These are phyloP conservation scores for Saguinus imperator DNA, from an alignment of 2,113 vertebrate genomes.

Conservation along the genomic window DNA sequence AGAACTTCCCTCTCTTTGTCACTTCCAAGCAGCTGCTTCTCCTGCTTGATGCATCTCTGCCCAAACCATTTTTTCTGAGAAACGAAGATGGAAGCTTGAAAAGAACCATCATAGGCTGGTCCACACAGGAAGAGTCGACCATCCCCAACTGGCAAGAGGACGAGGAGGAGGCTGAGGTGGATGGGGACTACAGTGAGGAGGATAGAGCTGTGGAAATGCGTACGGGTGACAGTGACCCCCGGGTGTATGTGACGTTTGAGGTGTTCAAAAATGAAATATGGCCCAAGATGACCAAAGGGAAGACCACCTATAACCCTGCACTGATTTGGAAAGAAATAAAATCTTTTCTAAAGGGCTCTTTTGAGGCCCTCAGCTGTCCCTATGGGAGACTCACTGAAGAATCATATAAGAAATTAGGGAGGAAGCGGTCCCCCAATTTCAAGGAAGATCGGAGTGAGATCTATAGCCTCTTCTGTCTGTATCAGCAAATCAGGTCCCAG, in stretches of 20 bases:
- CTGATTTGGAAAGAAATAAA: constrained; percentile 91
- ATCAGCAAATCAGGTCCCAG: constrained; percentile 86
- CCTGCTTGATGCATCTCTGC: constrained; percentile 87
- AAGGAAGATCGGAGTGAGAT: constrained; percentile 88
- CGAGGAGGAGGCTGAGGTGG: constrained; percentile 81
- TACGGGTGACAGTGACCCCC: constrained; percentile 79
- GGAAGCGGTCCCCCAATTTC: constrained; percentile 87
- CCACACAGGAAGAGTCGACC: constrained; percentile 81
- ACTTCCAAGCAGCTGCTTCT: constrained; percentile 87
- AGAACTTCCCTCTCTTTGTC: constrained; percentile 87
- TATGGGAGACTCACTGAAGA: constrained; percentile 85
- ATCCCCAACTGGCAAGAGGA: constrained; percentile 84
- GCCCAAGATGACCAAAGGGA: constrained; percentile 89
- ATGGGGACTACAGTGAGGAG: constrained; percentile 78
- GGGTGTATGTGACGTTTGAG: constrained; percentile 84
- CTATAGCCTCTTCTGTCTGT: constrained; percentile 85
- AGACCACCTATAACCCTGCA: constrained; percentile 85
- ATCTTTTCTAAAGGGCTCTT: constrained; percentile 89
- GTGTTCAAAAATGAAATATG: constrained; percentile 86
- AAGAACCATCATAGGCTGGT: constrained; percentile 84
- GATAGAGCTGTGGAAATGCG: constrained; percentile 66
- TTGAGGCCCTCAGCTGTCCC: constrained; percentile 85
- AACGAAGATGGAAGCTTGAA: constrained; percentile 89
- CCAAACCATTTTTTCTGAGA: constrained; percentile 86
- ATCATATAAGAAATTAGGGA: constrained; percentile 86